These are phyloP conservation scores for Agriopis leucophaearia DNA, from an alignment of 2,888 invertebrate genomes.

Conservation along the genomic window DNA sequence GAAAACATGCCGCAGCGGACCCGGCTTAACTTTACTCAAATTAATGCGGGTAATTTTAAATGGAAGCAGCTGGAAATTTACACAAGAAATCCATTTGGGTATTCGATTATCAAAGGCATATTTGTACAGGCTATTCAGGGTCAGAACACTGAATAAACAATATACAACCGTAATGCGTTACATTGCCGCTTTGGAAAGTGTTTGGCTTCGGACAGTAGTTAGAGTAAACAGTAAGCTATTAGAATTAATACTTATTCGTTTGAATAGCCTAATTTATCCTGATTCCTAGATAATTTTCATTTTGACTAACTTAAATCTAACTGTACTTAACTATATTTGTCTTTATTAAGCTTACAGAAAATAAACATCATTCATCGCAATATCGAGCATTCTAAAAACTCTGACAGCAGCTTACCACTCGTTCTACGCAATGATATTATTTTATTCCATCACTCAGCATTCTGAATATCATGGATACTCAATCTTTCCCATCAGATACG, in stretches of 20 bases:
- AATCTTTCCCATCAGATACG: no score
- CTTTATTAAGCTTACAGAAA: no score
- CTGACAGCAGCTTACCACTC: no score
- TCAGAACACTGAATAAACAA: slow-evolving; percentile 27
- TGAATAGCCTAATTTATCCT: no score
- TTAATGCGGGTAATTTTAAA: slow-evolving; percentile 14
- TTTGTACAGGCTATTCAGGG: slow-evolving; percentile 42
- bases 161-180: slow-evolving; percentile 12
- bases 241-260: slow-evolving; percentile 2
- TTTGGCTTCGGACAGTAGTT: neutral
- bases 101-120: slow-evolving; percentile 44
- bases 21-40: neutral
- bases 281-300: neutral
- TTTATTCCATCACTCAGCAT: no score
- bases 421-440: no score
- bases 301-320: neutral
- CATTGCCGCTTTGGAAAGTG: slow-evolving; percentile 18
- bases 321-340: no score
- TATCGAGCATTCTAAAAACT: no score
- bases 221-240: neutral
- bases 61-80: slow-evolving; percentile 34
- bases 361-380: no score
- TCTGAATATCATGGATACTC: no score
- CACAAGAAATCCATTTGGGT: slow-evolving; percentile 47
- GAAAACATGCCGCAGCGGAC: no score